Conservation (phyloP, 2,888 invertebrate genomes). For the Sesia apiformis region DNA sequence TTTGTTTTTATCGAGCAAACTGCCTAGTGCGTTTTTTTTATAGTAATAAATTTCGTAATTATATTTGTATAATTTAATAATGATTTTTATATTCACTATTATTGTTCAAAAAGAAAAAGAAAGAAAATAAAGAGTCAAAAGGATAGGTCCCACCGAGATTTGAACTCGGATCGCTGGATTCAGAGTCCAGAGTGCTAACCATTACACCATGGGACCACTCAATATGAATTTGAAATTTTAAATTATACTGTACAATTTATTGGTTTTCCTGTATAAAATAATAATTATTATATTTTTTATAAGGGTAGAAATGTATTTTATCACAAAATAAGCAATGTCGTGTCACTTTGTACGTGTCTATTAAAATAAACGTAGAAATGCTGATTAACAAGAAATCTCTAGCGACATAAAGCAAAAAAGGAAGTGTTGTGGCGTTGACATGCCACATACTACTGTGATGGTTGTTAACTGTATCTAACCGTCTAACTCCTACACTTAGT, state of each 20-base stretch:
- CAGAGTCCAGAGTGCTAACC: constrained; percentile 83
- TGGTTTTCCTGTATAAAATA: background rate
- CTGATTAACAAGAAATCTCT: background rate
- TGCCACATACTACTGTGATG: background rate
- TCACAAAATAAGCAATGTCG: too few relatives aligned
- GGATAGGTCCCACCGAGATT: constrained; percentile 82
- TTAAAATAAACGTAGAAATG: background rate
- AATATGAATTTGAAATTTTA: background rate
- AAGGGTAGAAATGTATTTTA: too few relatives aligned
- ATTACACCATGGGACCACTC: constrained; percentile 77
- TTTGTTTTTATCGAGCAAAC: background rate
- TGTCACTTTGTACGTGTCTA: too few relatives aligned
- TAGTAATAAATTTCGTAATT: background rate
- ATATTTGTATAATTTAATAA: background rate
- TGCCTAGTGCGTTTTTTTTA: background rate
- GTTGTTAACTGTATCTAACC: constrained; percentile 5
- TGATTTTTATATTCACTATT: too few relatives aligned
- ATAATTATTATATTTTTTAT: too few relatives aligned
- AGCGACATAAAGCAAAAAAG: background rate
- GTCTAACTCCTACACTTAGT: background rate
- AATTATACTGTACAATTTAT: background rate
- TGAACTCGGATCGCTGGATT: constrained; percentile 86
- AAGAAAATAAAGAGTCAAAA: constrained; percentile 10
- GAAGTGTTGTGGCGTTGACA: background rate
- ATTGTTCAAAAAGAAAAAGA: background rate